Evolutionary conservation across 1,140 invertebrate genomes (phyloP).

Genomic region (Leptoteleia sp.): DNA sequence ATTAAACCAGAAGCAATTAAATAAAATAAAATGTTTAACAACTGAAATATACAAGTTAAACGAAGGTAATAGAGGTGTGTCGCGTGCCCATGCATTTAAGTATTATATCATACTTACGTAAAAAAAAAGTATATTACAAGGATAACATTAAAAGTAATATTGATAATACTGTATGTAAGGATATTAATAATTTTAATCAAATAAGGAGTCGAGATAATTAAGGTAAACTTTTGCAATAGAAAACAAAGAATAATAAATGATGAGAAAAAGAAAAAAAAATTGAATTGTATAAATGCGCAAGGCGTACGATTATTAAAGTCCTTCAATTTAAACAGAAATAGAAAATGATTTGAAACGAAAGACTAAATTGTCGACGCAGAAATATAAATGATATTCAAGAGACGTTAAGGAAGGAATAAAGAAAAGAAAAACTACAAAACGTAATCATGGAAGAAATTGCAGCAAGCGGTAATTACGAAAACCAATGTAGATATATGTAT

Average conservation of each 20-base stretch:
- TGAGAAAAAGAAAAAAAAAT: slow-evolving; percentile 48
- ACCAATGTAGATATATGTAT: slow-evolving; percentile 68
- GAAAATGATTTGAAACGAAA: slow-evolving; percentile 54
- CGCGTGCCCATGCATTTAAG: slow-evolving; percentile 78
- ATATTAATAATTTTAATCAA: slow-evolving; percentile 79
- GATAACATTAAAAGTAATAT: slow-evolving; percentile 75
- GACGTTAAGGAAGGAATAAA: slow-evolving; percentile 42
- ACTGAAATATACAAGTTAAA: slow-evolving; percentile 47
- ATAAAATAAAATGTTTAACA: slow-evolving; percentile 30
- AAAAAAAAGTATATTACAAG: slow-evolving; percentile 77
- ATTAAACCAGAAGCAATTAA: slow-evolving; percentile 4
- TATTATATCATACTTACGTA: slow-evolving; percentile 80
- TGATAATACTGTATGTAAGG: slow-evolving; percentile 78
- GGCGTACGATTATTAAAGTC: slow-evolving; percentile 52
- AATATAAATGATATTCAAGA: slow-evolving; percentile 63
- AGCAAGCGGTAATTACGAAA: slow-evolving; percentile 57
- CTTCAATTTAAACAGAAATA: slow-evolving; percentile 30
- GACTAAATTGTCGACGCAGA: slow-evolving; percentile 66
- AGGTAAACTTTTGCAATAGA: slow-evolving; percentile 76
- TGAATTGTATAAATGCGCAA: slow-evolving; percentile 62
- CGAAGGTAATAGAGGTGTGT: slow-evolving; percentile 65
- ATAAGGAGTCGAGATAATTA: slow-evolving; percentile 74
- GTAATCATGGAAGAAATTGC: slow-evolving; percentile 48
- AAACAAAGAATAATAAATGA: slow-evolving; percentile 58
- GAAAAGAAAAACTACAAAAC: slow-evolving; percentile 38